A percentile compares a stretch with the other conserved stretches of the same genome.
Conservation (phyloP, 2,797 vertebrate species). For the Macrochelys suwanniensis region DNA sequence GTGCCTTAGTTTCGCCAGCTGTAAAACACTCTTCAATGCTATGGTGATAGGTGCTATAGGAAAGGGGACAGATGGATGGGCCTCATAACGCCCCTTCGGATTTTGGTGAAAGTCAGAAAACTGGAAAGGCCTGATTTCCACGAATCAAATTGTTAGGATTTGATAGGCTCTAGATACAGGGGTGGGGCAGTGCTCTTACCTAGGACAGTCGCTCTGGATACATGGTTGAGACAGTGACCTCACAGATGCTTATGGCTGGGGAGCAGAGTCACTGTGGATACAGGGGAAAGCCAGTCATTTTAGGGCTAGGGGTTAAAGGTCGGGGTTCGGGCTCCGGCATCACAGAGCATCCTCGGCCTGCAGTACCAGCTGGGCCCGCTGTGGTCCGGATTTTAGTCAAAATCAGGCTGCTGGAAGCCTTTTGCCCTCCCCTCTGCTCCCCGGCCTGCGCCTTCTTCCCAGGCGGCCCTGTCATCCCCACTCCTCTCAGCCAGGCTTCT, state of each 20-base stretch:
- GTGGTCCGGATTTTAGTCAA: background rate
- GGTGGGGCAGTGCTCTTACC: background rate
- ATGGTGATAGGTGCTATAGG: no score
- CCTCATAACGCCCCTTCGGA: background rate
- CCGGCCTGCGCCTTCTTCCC: accelerated
- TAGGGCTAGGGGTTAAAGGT: background rate
- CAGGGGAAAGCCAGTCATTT: background rate
- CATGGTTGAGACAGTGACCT: background rate
- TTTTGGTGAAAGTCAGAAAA: background rate
- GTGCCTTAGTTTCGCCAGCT: background rate
- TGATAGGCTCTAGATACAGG: background rate
- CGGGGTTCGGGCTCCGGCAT: background rate
- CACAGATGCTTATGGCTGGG: background rate
- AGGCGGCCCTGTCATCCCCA: background rate
- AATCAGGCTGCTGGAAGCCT: background rate
- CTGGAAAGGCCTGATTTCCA: background rate
- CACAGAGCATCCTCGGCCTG: background rate
- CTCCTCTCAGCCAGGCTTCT: background rate
- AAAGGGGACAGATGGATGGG: background rate
- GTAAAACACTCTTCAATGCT: background rate
- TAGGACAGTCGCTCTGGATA: background rate
- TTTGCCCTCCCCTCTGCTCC: background rate
- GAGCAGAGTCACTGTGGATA: background rate
- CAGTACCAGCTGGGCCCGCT: background rate
- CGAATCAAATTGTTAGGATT: background rate